phyloP scores from a whole-genome alignment of 2,888 invertebrate genomes.

The Diarsia brunnea region DNA sequence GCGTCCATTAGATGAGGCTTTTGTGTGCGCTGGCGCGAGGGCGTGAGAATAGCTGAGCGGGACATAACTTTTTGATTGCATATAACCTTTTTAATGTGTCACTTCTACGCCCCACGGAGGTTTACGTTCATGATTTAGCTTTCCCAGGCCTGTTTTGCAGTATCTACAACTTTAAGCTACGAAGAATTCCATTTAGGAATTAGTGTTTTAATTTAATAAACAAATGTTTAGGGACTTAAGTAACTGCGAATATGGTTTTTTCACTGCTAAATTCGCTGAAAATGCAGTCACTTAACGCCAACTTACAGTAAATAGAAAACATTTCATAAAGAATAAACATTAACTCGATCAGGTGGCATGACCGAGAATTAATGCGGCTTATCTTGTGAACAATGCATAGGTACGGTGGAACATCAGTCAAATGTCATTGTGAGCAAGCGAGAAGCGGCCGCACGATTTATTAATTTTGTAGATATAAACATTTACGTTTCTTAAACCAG shows the following conservation, averaged over 20 bases:
- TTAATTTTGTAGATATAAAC: slow-evolving; percentile 65
- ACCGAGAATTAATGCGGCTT: slow-evolving; percentile 84
- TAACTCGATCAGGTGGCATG: slow-evolving; percentile 76
- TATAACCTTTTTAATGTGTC: slow-evolving; percentile 68
- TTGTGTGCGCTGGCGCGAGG: slow-evolving; percentile 73
- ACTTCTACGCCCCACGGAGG: slow-evolving; percentile 49
- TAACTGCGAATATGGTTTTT: background rate
- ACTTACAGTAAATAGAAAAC: slow-evolving; percentile 31
- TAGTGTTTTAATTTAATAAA: background rate
- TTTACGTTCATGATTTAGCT: slow-evolving; percentile 33
- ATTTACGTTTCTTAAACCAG: slow-evolving; percentile 68
- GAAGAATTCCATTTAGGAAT: background rate
- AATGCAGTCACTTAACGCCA: background rate
- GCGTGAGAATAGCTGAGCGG: slow-evolving; percentile 73
- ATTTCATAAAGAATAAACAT: slow-evolving; percentile 29
- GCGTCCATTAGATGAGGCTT: slow-evolving; percentile 75
- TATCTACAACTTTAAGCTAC: slow-evolving; percentile 2
- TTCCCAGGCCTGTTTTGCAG: slow-evolving; percentile 26
- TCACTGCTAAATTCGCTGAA: background rate
- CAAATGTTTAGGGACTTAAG: background rate
- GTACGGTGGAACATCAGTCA: slow-evolving; percentile 77
- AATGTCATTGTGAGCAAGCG: slow-evolving; percentile 71
- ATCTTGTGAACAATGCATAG: slow-evolving; percentile 84
- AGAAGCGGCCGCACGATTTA: slow-evolving; percentile 62
- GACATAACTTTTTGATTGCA: slow-evolving; percentile 73